A percentile compares a stretch with the other conserved stretches of the same genome.
phyloP scores from a whole-genome alignment of 1,140 invertebrate species.

The Physella acuta region DNA sequence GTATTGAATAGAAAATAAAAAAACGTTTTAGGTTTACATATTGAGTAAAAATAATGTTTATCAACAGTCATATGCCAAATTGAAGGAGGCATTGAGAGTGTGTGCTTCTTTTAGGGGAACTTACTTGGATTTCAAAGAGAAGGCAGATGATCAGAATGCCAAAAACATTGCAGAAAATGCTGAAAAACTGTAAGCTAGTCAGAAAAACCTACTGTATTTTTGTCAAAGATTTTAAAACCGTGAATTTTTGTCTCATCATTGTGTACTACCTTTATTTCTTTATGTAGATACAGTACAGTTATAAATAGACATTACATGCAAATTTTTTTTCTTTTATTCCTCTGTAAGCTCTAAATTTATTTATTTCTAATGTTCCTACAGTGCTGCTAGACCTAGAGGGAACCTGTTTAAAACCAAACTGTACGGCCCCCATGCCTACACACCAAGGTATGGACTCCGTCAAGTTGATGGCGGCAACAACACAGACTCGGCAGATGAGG shows the following conservation, averaged over 20 bases:
- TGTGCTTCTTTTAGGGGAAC: constrained; percentile 61
- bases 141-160: constrained; percentile 56
- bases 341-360: not conserved
- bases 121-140: constrained; percentile 59
- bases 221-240: not conserved
- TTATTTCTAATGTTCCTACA: constrained; percentile 19
- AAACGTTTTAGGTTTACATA: too few species aligned
- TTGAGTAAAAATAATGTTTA: constrained; percentile 4
- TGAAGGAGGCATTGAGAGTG: constrained; percentile 57
- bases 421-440: constrained; percentile 57
- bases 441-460: constrained; percentile 48
- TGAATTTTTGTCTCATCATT: not conserved
- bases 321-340: not conserved
- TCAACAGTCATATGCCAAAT: constrained; percentile 55
- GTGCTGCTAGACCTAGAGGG: constrained; percentile 41
- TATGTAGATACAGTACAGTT: too few species aligned
- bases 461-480: constrained; percentile 40
- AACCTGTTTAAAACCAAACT: constrained; percentile 52
- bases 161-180: constrained; percentile 56
- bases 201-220: not conserved
- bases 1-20: too few species aligned
- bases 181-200: constrained; percentile 53
- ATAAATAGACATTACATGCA: too few species aligned
- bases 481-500: constrained; percentile 40
- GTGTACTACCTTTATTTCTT: not conserved